A percentile compares a stretch with the other conserved stretches of the same genome.
phyloP scores from a whole-genome alignment of 2,888 invertebrate genomes.

The Unio pictorum region DNA sequence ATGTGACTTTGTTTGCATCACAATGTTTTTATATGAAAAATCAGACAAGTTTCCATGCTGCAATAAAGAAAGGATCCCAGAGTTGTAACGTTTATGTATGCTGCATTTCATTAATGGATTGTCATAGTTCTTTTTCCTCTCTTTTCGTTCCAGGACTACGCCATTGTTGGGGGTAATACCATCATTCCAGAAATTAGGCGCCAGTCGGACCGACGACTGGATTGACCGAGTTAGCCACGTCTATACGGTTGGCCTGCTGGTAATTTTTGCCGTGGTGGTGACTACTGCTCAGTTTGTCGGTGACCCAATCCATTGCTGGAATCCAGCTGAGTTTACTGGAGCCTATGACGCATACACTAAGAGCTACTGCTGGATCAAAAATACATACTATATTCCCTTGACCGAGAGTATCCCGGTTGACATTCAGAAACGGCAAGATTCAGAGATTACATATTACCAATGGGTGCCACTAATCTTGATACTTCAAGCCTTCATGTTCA shows the following conservation, averaged over 20 bases:
- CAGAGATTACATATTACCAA: constrained; percentile 63
- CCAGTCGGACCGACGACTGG: constrained; percentile 63
- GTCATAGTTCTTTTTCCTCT: too few species aligned
- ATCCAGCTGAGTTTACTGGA: constrained; percentile 56
- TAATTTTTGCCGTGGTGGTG: constrained; percentile 62
- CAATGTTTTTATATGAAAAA: too few species aligned
- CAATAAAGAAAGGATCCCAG: too few species aligned
- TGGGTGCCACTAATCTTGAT: constrained; percentile 63
- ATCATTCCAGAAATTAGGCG: constrained; percentile 58
- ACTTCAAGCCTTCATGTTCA: constrained; percentile 63
- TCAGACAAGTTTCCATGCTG: too few species aligned
- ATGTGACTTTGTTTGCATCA: too few species aligned
- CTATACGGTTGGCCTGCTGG: constrained; percentile 58
- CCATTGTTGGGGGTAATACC: constrained; percentile 54
- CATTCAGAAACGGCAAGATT: constrained; percentile 51
- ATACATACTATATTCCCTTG: constrained; percentile 65
- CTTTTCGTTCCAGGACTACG: constrained; percentile 28
- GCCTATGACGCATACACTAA: constrained; percentile 63
- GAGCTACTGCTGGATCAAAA: constrained; percentile 64
- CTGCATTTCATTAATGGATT: too few species aligned
- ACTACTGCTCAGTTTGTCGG: constrained; percentile 63
- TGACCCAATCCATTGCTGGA: constrained; percentile 66
- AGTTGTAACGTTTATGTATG: too few species aligned
- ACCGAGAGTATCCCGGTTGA: constrained; percentile 59
- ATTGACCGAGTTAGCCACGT: constrained; percentile 63